Evolutionary conservation across 1,140 invertebrate genomes (phyloP), one percentile per base, ranked within the genome.

Genomic region (Papilio polytes): DNA sequence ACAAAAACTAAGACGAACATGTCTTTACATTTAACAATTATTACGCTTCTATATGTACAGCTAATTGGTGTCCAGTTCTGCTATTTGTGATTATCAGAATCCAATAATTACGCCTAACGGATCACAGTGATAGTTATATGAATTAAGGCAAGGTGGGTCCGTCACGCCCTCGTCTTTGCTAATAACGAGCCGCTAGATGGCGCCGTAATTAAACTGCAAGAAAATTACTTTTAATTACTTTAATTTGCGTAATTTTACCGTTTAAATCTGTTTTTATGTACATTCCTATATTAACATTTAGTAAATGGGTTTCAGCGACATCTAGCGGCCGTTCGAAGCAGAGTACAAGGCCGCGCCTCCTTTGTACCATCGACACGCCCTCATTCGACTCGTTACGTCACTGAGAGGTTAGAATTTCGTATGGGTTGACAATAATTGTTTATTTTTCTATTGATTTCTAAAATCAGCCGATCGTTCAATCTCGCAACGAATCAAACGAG

Each of bases 61-160:
- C 48, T n/a, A 78, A 78, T 78, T 66, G 77, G 77, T 78, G 77
- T 78, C 53, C 31, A 78, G 77, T 63, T 78, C 31, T 26, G 53
- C 44, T 63, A 78, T 63, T 78, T 78, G 74, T 77, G 56, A 41
- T 78, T 13, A 63, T 78, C 77, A 44, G 85, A 82, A 74, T 86
- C 82, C 86, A 89, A 88, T 88, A 89, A 89, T 86, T 92, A 92
- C 87, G 87, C 86, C 88, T 92, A 92, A 87, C 87, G 90, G 89
- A 94, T 94, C 92, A 94, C 92, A 94, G 92, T 90, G 89, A 88
- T 85, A 91, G 89, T 91, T 93, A 87, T 88, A 84, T 91, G 91
- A 92, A 87, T 85, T 91, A 94, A 92, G 92, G 92, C 91, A 92
- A 92, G 89, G 92, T 91, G 90, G 89, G 86, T 89, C 82, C 85